Evolutionary conservation across 2,888 invertebrate genomes (phyloP).

Genomic region (Cataglyphis rosenhaueri): DNA sequence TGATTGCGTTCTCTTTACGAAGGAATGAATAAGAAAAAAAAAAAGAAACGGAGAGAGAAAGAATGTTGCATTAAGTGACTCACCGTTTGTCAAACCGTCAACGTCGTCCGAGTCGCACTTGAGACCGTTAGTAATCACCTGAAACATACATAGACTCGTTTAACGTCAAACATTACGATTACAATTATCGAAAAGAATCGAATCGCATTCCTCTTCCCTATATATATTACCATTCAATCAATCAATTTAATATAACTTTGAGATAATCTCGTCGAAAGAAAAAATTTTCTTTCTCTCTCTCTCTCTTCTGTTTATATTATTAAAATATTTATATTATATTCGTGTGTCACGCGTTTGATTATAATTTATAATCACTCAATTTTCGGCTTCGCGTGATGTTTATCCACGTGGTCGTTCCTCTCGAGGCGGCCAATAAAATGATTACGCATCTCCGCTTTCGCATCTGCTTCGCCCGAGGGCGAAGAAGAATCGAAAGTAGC

Average conservation of each 20-base stretch:
- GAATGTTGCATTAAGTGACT: conserved; percentile 67
- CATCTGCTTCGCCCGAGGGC: conserved; percentile 11
- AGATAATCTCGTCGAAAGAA: not conserved
- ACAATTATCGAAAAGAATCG: conserved; percentile 53
- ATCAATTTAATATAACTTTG: not conserved
- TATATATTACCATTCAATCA: not conserved
- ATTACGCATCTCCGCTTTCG: not conserved
- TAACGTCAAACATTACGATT: conserved; percentile 49
- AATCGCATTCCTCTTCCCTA: not conserved
- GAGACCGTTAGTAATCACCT: conserved; percentile 82
- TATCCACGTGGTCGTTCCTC: not conserved
- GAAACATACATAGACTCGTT: conserved; percentile 70
- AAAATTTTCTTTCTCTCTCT: not conserved
- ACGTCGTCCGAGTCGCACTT: conserved; percentile 78
- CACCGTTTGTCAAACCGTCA: conserved; percentile 81
- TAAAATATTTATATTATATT: not conserved
- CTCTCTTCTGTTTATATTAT: not conserved
- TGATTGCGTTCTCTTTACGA: conserved; percentile 18
- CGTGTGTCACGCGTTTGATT: not conserved
- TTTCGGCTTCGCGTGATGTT: not conserved
- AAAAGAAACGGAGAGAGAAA: conserved; percentile 21
- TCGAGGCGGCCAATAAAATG: not conserved
- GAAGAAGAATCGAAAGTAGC: conserved; percentile 71
- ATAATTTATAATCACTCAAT: not conserved
- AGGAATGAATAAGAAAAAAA: conserved; percentile 19